phyloP scores from a whole-genome alignment of 2,797 vertebrate species.

The Semotilus atromaculatus region DNA sequence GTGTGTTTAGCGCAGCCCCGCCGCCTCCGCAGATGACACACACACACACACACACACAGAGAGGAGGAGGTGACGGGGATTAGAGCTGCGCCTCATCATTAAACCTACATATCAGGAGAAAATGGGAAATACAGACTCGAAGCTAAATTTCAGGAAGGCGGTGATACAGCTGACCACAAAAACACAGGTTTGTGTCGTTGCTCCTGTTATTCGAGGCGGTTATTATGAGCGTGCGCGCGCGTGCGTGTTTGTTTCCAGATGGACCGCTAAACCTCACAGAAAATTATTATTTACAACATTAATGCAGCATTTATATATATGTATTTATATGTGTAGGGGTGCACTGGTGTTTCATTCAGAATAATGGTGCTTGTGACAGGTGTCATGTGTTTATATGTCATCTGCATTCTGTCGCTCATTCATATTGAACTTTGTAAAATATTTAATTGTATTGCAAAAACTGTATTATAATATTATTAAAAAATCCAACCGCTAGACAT shows the following conservation, averaged over 20 bases:
- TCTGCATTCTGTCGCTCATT: not conserved
- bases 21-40: conserved; percentile 74
- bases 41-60: conserved; percentile 50
- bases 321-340: no score
- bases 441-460: no score
- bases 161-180: conserved; percentile 98
- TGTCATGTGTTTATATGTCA: not conserved
- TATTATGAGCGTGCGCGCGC: not conserved
- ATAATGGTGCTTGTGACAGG: not conserved
- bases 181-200: conserved; percentile 85
- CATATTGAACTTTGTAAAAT: not conserved
- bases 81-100: conserved; percentile 64
- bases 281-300: not conserved
- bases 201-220: not conserved
- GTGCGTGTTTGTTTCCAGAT: conserved; percentile 16
- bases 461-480: not conserved
- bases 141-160: conserved; percentile 96
- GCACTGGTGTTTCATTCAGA: not conserved
- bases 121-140: conserved; percentile 95
- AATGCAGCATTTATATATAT: no score
- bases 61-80: conserved; percentile 68
- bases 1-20: conserved; percentile 51
- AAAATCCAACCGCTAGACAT: not conserved
- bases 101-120: conserved; percentile 49
- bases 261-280: conserved; percentile 49